Evolutionary conservation across 2,113 vertebrate species (phyloP), one percentile per base, ranked within the genome.

Genomic region (Edolisoma coerulescens): DNA sequence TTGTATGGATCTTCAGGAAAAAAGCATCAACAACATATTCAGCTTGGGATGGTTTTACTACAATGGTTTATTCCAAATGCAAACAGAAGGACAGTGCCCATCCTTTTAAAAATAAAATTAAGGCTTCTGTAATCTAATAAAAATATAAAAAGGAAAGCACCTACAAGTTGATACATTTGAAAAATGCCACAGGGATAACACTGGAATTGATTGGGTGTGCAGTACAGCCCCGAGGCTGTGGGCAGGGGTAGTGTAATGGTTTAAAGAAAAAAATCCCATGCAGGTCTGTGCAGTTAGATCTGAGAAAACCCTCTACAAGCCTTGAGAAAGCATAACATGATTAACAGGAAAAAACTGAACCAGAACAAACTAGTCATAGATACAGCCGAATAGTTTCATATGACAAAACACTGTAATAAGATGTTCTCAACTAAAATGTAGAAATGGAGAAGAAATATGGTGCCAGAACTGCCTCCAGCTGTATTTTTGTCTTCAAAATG

Each of bases 401-500:
- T 44, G 16, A 93, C 61, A 89, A 81, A 95, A 84, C 35, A 80
- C 22, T 57, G 24, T 32, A 84, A 75, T 81, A 76, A 77, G n/a
- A 83, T 52, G 44, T 70, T 86, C 86, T 86, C 64, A 74, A 87
- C 50, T 88, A 30, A 49, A 92, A 82, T 10, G 21, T 20, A 84
- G 49, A 87, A 90, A 84, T 6, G 0, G 2, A 80, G 79, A 80
- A 88, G 49, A 94, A 96, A 88, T 35, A 77, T 0, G 0, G 44
- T 67, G 76, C 65, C 84, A 93, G 53, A 69, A 90, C 22, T 89
- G 73, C 88, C 76, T 92, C 73, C 32, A 90, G 71, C 56, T 90
- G n/a, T 56, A 81, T 39, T 96, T 90, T 76, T 92, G 75, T 89
- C 88, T 94, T 84, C 37, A 86, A 87, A 97, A 89, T 6, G 11